These are phyloP conservation scores for Pseudanteris insignis DNA, from an alignment of 2,888 invertebrate genomes.

Conservation along the genomic window DNA sequence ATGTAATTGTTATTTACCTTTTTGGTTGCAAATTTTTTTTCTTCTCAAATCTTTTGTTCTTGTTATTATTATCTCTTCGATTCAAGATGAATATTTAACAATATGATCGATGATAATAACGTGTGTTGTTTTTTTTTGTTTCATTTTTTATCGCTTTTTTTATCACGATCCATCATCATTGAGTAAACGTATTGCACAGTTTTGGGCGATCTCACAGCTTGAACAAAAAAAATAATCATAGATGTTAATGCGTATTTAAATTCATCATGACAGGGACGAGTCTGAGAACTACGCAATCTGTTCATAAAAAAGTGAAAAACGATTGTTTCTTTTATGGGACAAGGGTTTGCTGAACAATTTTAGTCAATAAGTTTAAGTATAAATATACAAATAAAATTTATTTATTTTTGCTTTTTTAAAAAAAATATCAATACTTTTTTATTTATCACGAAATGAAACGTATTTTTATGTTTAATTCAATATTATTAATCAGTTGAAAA, in stretches of 20 bases:
- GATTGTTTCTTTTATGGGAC: constrained; percentile 15
- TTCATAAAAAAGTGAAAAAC: constrained; percentile 32
- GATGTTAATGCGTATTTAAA: not conserved
- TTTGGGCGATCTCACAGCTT: not conserved
- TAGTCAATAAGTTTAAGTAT: not conserved
- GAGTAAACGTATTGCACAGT: constrained; percentile 7
- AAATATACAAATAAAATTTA: no score
- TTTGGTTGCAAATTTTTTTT: constrained; percentile 8
- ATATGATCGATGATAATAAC: no score
- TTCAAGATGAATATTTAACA: no score
- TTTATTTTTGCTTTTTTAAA: no score
- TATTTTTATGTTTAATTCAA: no score
- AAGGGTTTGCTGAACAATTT: constrained; percentile 13
- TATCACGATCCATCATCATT: no score
- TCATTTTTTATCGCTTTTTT: no score
- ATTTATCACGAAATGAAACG: constrained; percentile 4
- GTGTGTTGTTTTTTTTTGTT: no score
- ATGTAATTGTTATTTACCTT: constrained; percentile 9
- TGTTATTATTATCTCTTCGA: no score
- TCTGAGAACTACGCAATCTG: constrained; percentile 11
- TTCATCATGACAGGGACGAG: constrained; percentile 1
- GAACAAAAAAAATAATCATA: not conserved
- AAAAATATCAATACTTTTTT: no score
- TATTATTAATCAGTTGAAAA: no score
- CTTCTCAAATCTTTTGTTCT: no score